Evolutionary conservation across 2,797 vertebrate species (phyloP), one percentile per base, ranked within the genome.

Genomic region (Lithobates pipiens): DNA sequence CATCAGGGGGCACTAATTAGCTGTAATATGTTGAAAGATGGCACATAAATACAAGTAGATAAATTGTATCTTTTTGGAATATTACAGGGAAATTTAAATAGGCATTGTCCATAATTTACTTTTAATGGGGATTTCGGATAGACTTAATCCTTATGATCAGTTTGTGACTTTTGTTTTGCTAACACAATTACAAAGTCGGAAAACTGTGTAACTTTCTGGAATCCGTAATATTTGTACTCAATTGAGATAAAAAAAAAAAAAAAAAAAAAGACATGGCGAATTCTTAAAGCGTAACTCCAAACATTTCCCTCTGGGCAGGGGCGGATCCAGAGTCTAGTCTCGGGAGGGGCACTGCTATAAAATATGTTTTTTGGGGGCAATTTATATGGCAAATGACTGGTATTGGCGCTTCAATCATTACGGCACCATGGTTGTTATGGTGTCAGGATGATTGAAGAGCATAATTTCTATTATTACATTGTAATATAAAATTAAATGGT

Each of bases 1-100:
- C 94, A 93, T 94, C 93, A 92, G 93, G 93, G 93, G 93, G 93
- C 92, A 91, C 93, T 95, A 95, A 95, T 95, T 95, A 95, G 92
- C 90, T 93, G 85, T 94, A 94, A 93, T 93, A 94, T 90, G 91
- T 92, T 90, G 92, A 93, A 94, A 86, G 91, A 95, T 90, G 90
- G 92, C 92, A 94, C 91, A 94, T 93, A 93, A 95, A 95, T 93
- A 91, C 92, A 93, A 89, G 93, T 93, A 92, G 91, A 95, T 92
- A 94, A 94, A 94, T 93, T 93, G 91, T 85, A 90, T 92, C 90
- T 92, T 93, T 94, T 92, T 92, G 89, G 91, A 92, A 91, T 93
- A 91, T 92, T 92, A 86, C 88, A 91, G 90, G 90, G 92, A 92
- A 92, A 85, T 88, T 68, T 87, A 89, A 83, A 90, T 88, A 89